phyloP scores from a whole-genome alignment of 2,113 vertebrate species.

The Parus major region DNA sequence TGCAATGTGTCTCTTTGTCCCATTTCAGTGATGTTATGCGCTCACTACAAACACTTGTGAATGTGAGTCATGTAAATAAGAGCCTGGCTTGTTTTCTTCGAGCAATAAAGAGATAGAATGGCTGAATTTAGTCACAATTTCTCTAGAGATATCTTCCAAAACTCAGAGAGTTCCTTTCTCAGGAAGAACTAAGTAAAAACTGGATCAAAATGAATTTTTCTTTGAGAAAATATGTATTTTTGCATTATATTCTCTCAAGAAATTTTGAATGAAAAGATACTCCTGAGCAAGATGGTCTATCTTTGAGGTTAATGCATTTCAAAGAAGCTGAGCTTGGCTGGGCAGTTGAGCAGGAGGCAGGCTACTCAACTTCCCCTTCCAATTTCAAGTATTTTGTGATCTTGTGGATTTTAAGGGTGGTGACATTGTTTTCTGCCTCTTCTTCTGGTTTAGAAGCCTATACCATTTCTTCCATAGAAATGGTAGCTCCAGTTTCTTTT shows the following conservation, averaged over 20 bases:
- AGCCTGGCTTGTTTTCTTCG: slow-evolving; percentile 10
- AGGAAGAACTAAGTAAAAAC: neutral
- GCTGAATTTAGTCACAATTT: slow-evolving; percentile 17
- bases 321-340: neutral
- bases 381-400: neutral
- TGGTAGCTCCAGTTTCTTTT: neutral
- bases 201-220: neutral
- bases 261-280: neutral
- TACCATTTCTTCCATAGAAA: neutral
- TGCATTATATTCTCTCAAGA: neutral
- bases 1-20: slow-evolving; percentile 60
- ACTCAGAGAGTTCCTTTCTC: neutral
- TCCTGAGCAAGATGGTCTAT: neutral
- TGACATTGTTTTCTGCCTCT: neutral
- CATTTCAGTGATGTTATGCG: neutral
- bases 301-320: neutral
- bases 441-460: neutral
- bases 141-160: neutral
- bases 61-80: slow-evolving; percentile 12
- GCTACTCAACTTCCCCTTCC: neutral
- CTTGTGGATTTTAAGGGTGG: neutral
- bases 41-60: neutral
- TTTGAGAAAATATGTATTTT: neutral
- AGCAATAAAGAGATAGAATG: neutral
- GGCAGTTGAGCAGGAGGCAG: neutral